Evolutionary conservation across 1,140 invertebrate genomes (phyloP), one percentile per base, ranked within the genome.

Genomic region (Maconellicoccus hirsutus): DNA sequence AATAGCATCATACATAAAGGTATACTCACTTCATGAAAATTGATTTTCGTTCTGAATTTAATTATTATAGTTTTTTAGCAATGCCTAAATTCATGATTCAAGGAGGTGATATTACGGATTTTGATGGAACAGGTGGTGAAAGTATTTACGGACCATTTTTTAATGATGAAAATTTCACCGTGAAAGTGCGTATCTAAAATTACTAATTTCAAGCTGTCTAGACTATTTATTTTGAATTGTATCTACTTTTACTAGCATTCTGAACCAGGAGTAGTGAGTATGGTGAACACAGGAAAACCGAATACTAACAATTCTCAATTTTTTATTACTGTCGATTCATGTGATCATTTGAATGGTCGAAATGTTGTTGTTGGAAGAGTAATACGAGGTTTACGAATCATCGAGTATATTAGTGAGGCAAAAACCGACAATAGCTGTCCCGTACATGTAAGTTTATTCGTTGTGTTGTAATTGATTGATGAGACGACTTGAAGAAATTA

Each of bases 241-340:
- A 59, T 12, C 14, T 23, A 23, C 69, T 72, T 79, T 71, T 76
- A 75, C 16, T 79, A 90, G 83, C 84, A 92, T 78, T 82, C 85
- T 33, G 39, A 71, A 14, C 80, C 79, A 39, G 91, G 90, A 71
- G 83, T 90, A 3, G 79, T 98, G 1, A 93, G 92, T 73, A 96
- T 96, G 92, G 92, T 91, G 0, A 98, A 97, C 79, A 84, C 86
- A 75, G 94, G 94, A 4, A 78, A 78, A 16, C 87, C 87, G 1
- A 85, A 97, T 78, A 90, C 90, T 52, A 98, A 97, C 77, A 92
- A 89, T 71, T 96, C 92, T 7, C 95, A 98, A 80, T 98, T 98
- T 81, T 95, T 96, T 76, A 92, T 98, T 22, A 94, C 93, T 1
- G 85, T 89, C 14, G 89, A 86, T 0, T 85, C 89, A 4, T 92